Base-by-base conservation (phyloP, 2,113 vertebrate species). In the Aphelocoma coerulescens region DNA sequence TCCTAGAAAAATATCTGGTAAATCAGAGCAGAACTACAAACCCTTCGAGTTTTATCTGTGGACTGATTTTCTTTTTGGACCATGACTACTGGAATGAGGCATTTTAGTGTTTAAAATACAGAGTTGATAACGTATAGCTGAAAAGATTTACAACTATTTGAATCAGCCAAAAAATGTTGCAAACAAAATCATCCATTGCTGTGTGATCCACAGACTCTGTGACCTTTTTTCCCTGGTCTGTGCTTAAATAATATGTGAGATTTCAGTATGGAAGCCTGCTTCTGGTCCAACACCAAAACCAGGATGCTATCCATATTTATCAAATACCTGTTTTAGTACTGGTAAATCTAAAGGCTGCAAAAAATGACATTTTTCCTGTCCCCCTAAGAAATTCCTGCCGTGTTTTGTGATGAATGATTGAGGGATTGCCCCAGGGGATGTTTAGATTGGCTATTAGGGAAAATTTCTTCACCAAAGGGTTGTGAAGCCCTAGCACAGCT, bases 71-170 rank as follows among this genome's bases (percentile, higher is more conserved):
- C 7, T 76, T 90, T 41, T 39, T 41, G 35, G 52, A 35, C 11
- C 7, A 13, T 9, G 24, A 26, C 20, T 80, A 13, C 48, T 87
- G 51, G 7, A 85, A 74, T 11, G 14, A 75, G 59, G 5, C 3
- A 19, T 61, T 75, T 63, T 48, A 46, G 11, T 33, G 7, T 51
- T 81, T 89, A 44, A 81, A 75, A 68, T 9, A 15, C 6, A 12
- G 6, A 55, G 4, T 39, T 73, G 32, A 22, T 83, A 88, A 57
- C 0, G 0, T 22, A 4, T 14, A 37, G n/a, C 32, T 71, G 28
- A 62, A 88, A 91, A 76, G 7, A 26, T 57, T 68, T 39, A 11
- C 20, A 20, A 7, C 22, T 58, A 6, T 39, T 73, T 32, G 32
- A 87, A 76, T 52, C 7, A 15, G 30, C 16, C 14, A 55, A 77